phyloP scores from a whole-genome alignment of 2,113 vertebrate species.

The Zosterops hypoxanthus region DNA sequence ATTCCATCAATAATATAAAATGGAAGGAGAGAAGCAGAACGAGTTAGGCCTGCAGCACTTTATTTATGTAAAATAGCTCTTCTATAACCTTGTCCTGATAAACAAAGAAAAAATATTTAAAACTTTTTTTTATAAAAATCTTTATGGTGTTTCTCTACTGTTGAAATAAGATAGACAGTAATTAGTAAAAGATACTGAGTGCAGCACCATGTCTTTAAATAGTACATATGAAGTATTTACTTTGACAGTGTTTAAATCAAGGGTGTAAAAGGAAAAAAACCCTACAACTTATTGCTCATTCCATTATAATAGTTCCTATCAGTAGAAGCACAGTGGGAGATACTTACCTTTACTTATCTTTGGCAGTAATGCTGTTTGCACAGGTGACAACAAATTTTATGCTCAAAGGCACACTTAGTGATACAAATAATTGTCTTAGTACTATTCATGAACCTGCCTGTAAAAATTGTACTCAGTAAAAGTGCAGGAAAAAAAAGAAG shows the following conservation, averaged over 20 bases:
- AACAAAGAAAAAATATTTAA: slow-evolving; percentile 34
- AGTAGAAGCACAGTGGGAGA: neutral
- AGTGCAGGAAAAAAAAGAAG: neutral
- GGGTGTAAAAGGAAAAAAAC: neutral
- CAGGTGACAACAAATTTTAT: neutral
- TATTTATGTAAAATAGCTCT: slow-evolving; percentile 51
- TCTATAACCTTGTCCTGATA: slow-evolving; percentile 24
- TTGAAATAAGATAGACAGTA: slow-evolving; percentile 20
- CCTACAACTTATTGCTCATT: neutral
- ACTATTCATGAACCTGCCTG: neutral
- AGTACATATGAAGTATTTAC: neutral
- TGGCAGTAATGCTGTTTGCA: neutral
- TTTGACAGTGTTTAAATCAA: neutral
- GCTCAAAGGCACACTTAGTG: neutral
- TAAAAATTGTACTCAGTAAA: neutral
- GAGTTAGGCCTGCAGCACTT: slow-evolving; percentile 57
- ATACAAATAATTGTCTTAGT: neutral
- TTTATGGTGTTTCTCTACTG: neutral
- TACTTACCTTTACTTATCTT: neutral
- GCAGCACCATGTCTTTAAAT: neutral
- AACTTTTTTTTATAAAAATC: neutral
- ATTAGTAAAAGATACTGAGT: slow-evolving; percentile 11
- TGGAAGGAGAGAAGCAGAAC: slow-evolving; percentile 40
- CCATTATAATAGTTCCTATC: neutral
- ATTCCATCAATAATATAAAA: slow-evolving; percentile 63